Evolutionary conservation across 2,797 vertebrate genomes (phyloP).

Genomic region (Spatula clypeata): DNA sequence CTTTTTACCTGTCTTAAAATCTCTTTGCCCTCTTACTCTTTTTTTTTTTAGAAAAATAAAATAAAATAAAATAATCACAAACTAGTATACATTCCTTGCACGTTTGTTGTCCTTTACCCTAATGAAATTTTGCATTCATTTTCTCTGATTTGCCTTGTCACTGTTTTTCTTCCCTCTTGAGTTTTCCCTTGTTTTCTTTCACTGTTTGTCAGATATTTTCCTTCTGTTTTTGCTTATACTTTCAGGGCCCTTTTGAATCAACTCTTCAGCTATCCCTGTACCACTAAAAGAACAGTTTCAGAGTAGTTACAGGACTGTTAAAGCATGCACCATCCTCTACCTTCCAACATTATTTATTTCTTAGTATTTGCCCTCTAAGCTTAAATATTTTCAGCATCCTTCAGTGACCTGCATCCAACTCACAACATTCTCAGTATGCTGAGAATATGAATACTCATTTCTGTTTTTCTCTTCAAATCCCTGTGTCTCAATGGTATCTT

Average conservation of each 20-base stretch:
- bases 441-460: not conserved
- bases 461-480: conserved; percentile 11
- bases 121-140: not conserved
- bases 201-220: not conserved
- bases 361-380: not conserved
- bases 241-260: not conserved
- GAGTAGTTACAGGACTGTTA: not conserved
- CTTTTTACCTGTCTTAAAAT: not conserved
- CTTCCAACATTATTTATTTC: not conserved
- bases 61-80: not conserved
- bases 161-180: not conserved
- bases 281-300: not conserved
- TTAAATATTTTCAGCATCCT: conserved; percentile 7
- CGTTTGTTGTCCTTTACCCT: not conserved
- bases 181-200: not conserved
- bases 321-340: not conserved
- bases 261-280: not conserved
- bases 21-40: not conserved
- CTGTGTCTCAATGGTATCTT: not conserved
- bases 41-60: not conserved
- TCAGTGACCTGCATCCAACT: not conserved
- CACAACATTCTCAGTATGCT: not conserved
- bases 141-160: not conserved
- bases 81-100: not conserved
- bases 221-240: not conserved